Base-by-base conservation (phyloP, 2,113 vertebrate genomes). In the Toxotes jaculatrix region DNA sequence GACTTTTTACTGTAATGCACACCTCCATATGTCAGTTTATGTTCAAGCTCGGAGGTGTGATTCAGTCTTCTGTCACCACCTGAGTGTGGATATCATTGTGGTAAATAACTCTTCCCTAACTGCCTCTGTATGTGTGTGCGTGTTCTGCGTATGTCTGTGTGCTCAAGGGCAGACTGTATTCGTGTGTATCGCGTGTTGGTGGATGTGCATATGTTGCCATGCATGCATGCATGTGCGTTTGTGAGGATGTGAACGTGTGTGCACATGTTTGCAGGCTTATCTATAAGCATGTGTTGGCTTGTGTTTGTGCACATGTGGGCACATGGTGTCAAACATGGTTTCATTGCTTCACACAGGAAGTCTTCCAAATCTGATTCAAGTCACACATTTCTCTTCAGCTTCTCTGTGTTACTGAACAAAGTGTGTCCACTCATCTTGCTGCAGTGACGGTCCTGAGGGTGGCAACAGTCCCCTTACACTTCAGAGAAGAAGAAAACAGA, bases 281-380 rank as follows among this genome's bases (percentile, higher is more conserved):
- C 1, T 71, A 7, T 60, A 10, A n/a, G 21, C 7, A 10, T 11
- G 31, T 56, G 38, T 7, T 32, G n/a, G 7, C 45, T 5, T 31
- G 19, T 36, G 19, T 55, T 7, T 14, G 19, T 55, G 19, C 1
- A 21, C 12, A 16, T n/a, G 31, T 51, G 66, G 27, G 32, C 17
- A 7, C 21, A 17, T 13, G 3, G 0, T 36, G 2, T 19, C 1
- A 9, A 3, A 1, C 5, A 32, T 42, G 17, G 45, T 79, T 70
- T 62, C 76, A 69, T 34, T 55, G 6, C 27, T 3, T 23, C 27
- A 31, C 69, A 74, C 78, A 80, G 79, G 79, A 74, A 67, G 53
- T 27, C 31, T 11, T 3, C 8, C 34, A 4, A 21, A 1, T 57
- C 31, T 40, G 77, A 47, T 19, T 36, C 32, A 6, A 51, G 9